Conservation (phyloP, 2,113 vertebrate species). For the Gorsachius goisagi region DNA sequence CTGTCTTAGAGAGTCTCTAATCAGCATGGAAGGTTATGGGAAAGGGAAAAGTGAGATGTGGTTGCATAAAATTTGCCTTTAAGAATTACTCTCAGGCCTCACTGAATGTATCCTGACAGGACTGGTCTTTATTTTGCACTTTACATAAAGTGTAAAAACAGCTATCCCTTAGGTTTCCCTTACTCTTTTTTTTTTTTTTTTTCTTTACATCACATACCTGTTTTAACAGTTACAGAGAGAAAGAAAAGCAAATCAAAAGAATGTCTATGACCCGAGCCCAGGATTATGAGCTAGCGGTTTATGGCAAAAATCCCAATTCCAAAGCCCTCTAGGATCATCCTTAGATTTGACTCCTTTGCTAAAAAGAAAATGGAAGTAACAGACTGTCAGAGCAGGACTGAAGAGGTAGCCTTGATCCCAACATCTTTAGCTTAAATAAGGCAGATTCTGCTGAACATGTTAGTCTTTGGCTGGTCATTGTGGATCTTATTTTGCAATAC, state of each 20-base stretch:
- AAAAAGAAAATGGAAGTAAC: not conserved
- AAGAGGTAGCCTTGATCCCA: not conserved
- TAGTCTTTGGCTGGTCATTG: not conserved
- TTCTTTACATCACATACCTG: fast-evolving
- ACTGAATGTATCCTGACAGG: not conserved
- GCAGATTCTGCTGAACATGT: not conserved
- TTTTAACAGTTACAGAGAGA: not conserved
- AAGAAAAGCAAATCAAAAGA: not conserved
- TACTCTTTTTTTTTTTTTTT: not conserved
- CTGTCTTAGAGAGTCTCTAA: not conserved
- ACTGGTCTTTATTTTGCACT: not conserved
- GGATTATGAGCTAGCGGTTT: not conserved
- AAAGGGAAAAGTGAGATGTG: not conserved
- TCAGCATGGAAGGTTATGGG: not conserved
- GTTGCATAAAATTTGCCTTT: not conserved
- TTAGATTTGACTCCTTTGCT: not conserved
- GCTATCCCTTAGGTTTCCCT: not conserved
- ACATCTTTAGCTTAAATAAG: not conserved
- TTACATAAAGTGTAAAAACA: not conserved
- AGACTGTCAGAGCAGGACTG: not conserved
- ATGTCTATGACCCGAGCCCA: not conserved
- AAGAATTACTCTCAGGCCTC: not conserved
- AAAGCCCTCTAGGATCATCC: not conserved
- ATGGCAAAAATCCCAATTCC: not conserved
- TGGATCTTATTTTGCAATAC: not conserved